Conservation (phyloP, 2,797 vertebrate species). For the Cottoperca gobio region DNA sequence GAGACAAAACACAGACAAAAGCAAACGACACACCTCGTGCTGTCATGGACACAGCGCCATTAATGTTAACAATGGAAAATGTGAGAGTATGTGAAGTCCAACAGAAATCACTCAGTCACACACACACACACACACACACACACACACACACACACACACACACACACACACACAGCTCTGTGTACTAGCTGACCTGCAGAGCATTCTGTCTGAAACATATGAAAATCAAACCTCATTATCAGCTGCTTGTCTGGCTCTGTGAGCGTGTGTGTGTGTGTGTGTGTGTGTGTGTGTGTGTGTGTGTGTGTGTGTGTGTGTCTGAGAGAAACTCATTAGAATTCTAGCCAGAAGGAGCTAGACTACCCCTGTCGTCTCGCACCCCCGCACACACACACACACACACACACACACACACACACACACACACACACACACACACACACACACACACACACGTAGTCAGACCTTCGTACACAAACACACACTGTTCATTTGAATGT, state of each 20-base stretch:
- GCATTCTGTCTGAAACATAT: constrained; percentile 82
- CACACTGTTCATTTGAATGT: constrained; percentile 70
- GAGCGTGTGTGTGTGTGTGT: constrained; percentile 37
- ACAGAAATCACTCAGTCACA: constrained; percentile 14
- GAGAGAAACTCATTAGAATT: constrained; percentile 70
- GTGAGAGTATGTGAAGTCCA: constrained; percentile 24
- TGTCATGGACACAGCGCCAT: constrained; percentile 27
- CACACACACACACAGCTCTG: constrained; percentile 27
- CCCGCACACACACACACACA: constrained; percentile 33
- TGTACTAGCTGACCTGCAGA: constrained; percentile 66
- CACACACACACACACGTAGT: constrained; percentile 26
- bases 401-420: constrained; percentile 24
- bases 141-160: constrained; percentile 28
- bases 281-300: constrained; percentile 30
- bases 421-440: constrained; percentile 12
- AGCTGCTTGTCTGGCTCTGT: constrained; percentile 72
- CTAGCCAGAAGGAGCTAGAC: constrained; percentile 69
- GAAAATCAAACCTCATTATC: constrained; percentile 87
- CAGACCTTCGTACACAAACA: constrained; percentile 25
- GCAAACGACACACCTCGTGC: constrained; percentile 18
- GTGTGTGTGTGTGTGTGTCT: constrained; percentile 36
- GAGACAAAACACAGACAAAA: constrained; percentile 30
- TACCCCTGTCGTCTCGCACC: constrained; percentile 63
- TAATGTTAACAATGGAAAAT: constrained; percentile 40
- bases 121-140: neutral